These are phyloP conservation scores for Sylvietta virens DNA, from an alignment of 2,113 vertebrate species.

Conservation along the genomic window DNA sequence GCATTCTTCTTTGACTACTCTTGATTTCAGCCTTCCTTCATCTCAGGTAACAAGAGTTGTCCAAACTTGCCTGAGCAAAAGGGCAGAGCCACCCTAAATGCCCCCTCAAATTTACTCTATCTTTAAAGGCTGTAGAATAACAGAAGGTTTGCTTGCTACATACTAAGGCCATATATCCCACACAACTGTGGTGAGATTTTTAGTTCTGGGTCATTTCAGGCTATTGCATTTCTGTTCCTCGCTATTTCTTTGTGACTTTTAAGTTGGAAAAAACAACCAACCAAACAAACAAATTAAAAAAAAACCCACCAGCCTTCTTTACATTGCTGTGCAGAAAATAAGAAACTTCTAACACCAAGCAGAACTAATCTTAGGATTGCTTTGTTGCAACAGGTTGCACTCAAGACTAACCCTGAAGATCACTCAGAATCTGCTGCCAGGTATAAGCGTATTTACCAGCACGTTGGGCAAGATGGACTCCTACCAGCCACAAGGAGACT, in stretches of 20 bases:
- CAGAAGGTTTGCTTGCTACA: background rate
- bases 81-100: constrained; percentile 10
- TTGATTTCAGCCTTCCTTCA: constrained; percentile 11
- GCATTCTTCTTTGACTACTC: constrained; percentile 10
- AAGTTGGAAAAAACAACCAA: background rate
- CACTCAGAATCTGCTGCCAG: background rate
- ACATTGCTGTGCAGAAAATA: background rate
- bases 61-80: background rate
- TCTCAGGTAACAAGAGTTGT: background rate
- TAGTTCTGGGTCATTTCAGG: background rate
- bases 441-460: background rate
- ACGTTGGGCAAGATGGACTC: background rate
- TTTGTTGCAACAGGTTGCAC: background rate
- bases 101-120: background rate
- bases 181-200: background rate
- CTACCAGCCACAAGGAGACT: background rate
- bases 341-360: background rate
- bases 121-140: background rate
- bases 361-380: background rate
- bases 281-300: background rate
- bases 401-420: background rate
- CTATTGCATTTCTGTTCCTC: background rate
- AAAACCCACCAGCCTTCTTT: background rate
- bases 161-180: background rate
- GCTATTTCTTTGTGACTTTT: background rate